Conservation (phyloP, 2,797 vertebrate genomes). For the Cuculus canorus region DNA sequence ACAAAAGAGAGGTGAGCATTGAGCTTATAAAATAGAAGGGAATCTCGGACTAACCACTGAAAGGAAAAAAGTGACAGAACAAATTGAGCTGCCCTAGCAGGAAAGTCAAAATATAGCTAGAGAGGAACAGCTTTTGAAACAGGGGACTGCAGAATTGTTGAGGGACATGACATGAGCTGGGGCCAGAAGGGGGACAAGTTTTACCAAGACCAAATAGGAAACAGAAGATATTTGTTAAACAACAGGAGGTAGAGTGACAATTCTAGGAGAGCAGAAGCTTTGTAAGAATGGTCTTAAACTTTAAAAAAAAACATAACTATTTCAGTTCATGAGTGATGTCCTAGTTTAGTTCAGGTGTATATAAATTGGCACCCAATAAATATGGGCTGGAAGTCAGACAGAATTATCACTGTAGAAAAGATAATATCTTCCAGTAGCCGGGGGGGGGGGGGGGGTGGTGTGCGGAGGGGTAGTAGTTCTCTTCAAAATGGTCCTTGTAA, state of each 20-base stretch:
- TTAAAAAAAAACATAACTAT: not conserved
- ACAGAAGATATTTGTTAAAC: not conserved
- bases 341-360: not conserved
- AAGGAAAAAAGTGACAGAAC: not conserved
- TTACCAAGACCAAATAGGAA: not conserved
- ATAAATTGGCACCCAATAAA: not conserved
- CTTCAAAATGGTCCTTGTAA: not conserved
- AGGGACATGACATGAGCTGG: not conserved
- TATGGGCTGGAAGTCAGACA: not conserved
- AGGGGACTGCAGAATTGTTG: not conserved
- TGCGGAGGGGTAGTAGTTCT: too few relatives aligned
- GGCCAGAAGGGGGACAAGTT: not conserved
- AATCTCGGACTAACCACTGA: not conserved
- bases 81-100: not conserved
- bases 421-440: not conserved
- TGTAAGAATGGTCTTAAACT: not conserved
- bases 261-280: not conserved
- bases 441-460: too few relatives aligned
- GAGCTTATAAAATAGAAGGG: not conserved
- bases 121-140: not conserved
- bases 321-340: not conserved
- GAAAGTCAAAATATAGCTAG: not conserved
- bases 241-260: not conserved
- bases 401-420: not conserved
- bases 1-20: not conserved